phyloP scores from a whole-genome alignment of 2,113 vertebrate species.

The Okapia johnstoni region DNA sequence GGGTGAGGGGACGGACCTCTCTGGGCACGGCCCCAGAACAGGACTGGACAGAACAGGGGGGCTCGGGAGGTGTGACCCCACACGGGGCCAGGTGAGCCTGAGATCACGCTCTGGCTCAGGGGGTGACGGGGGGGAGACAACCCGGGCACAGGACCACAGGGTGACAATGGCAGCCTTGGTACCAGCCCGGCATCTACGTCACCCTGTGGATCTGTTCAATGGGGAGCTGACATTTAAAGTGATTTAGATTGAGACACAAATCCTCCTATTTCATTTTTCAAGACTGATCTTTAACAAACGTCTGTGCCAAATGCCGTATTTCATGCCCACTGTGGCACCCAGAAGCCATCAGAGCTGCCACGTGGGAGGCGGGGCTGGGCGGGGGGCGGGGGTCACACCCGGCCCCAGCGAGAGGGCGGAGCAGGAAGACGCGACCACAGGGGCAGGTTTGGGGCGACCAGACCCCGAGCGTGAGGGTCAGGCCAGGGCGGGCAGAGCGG shows the following conservation, averaged over 20 bases:
- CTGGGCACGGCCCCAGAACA: fast-evolving
- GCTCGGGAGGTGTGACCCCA: fast-evolving
- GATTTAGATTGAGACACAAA: neutral
- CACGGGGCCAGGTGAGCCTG: fast-evolving
- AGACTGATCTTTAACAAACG: neutral
- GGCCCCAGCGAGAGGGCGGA: fast-evolving
- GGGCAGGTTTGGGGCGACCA: fast-evolving
- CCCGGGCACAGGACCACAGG: fast-evolving
- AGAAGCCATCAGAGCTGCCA: fast-evolving
- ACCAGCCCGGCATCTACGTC: fast-evolving
- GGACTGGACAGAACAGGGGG: neutral
- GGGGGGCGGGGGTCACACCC: fast-evolving
- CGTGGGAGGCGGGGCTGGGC: fast-evolving
- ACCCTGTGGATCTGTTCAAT: fast-evolving
- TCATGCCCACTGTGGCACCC: fast-evolving
- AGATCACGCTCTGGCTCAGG: fast-evolving
- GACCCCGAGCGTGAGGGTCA: fast-evolving
- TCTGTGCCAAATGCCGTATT: fast-evolving
- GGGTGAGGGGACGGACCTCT: fast-evolving
- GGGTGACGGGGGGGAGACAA: neutral
- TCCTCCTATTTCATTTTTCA: neutral
- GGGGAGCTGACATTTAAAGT: neutral
- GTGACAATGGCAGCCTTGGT: fast-evolving
- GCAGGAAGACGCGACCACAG: fast-evolving
- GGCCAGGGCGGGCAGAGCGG: fast-evolving